phyloP scores from a whole-genome alignment of 2,888 invertebrate genomes.

The Drosophila neotestacea region DNA sequence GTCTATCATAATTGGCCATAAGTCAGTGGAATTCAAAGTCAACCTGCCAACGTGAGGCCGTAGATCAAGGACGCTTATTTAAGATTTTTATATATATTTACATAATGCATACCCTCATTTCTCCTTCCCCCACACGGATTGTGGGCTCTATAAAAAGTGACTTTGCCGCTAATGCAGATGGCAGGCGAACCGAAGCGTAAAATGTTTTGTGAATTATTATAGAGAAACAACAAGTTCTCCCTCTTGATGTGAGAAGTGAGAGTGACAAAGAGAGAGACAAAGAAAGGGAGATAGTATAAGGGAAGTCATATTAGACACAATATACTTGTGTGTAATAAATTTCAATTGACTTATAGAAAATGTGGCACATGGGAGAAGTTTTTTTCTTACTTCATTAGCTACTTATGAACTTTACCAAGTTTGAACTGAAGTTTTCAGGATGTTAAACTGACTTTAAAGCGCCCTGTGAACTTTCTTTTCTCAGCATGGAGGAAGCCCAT shows the following conservation, averaged over 20 bases:
- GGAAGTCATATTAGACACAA: constrained; percentile 30
- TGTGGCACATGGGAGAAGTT: constrained; percentile 26
- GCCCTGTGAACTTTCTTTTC: neutral
- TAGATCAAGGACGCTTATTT: constrained; percentile 57
- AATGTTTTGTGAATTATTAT: constrained; percentile 78
- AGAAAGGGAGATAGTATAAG: neutral
- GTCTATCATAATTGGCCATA: constrained; percentile 42
- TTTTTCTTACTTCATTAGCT: constrained; percentile 11
- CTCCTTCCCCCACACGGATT: neutral
- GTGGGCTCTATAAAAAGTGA: constrained; percentile 53
- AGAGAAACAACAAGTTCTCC: constrained; percentile 37
- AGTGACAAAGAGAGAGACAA: constrained; percentile 3
- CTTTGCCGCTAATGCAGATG: constrained; percentile 75
- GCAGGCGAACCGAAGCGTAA: constrained; percentile 74
- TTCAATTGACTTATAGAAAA: constrained; percentile 72
- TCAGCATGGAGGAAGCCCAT: neutral
- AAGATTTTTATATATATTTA: constrained; percentile 34
- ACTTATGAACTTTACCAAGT: constrained; percentile 5
- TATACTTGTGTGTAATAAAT: constrained; percentile 61
- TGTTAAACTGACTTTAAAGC: constrained; percentile 24
- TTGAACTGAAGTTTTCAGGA: neutral
- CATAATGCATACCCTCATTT: constrained; percentile 50
- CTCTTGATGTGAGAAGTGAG: neutral
- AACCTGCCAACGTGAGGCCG: constrained; percentile 11
- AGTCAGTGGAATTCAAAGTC: constrained; percentile 17